Conservation (phyloP, 1,140 invertebrate species). For the Reticulitermes speratus region DNA sequence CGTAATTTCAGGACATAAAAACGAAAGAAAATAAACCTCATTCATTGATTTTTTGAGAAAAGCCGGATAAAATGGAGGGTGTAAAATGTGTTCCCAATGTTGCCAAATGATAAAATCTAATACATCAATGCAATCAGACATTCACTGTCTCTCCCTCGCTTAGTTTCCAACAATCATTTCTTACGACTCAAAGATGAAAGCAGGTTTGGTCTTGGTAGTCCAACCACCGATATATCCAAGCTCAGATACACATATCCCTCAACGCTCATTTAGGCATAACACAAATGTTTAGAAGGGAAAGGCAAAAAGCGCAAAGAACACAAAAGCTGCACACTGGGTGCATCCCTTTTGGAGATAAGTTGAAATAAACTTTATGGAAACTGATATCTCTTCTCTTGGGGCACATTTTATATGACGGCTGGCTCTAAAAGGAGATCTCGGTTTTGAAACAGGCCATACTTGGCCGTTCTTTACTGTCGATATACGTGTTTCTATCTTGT, state of each 20-base stretch:
- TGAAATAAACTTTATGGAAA: not conserved
- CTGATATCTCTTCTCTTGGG: constrained; percentile 5
- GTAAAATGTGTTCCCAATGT: not conserved
- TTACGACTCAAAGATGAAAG: not conserved
- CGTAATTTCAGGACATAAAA: not conserved
- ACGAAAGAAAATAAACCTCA: not conserved
- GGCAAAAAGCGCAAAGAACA: not conserved
- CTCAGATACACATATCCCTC: not conserved
- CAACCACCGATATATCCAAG: not conserved
- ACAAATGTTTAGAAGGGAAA: not conserved
- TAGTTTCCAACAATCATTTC: not conserved
- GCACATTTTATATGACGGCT: not conserved
- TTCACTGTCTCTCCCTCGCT: not conserved
- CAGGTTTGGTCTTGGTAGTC: not conserved
- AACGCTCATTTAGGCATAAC: not conserved
- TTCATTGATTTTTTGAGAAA: not conserved
- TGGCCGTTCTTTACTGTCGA: not conserved
- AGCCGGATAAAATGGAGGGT: not conserved
- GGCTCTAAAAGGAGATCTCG: not conserved
- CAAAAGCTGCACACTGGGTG: not conserved
- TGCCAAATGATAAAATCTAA: not conserved
- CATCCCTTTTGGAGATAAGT: constrained; percentile 8
- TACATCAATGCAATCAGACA: not conserved
- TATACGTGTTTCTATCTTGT: constrained; percentile 16
- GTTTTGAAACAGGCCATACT: constrained; percentile 1